Percentiles rank a stretch among this genome's conserved stretches.
Evolutionary conservation across 2,113 vertebrate genomes (phyloP).

Genomic region (Illadopsis cleaveri): DNA sequence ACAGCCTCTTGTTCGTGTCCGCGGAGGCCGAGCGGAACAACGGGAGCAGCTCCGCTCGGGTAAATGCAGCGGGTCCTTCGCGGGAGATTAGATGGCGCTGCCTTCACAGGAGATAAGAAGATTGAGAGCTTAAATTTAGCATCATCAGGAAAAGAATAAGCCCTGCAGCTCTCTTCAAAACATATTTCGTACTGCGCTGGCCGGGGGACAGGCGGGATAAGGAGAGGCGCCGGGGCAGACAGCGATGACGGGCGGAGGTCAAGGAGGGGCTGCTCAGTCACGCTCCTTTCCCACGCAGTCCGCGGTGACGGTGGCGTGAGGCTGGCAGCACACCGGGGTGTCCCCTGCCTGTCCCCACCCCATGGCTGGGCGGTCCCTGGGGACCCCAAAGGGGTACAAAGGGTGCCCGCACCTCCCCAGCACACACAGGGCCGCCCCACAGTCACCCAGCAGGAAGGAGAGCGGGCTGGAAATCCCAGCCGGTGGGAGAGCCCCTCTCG

Average conservation of each 20-base stretch:
- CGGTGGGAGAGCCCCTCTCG: neutral
- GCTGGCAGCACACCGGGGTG: neutral
- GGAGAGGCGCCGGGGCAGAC: neutral
- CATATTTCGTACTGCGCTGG: neutral
- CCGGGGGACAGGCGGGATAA: neutral
- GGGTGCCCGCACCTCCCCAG: neutral
- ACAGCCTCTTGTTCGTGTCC: neutral
- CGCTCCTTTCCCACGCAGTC: fast-evolving
- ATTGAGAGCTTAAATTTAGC: constrained; percentile 40
- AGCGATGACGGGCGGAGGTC: fast-evolving
- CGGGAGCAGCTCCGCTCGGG: neutral
- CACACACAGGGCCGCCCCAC: neutral
- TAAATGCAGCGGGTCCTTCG: neutral
- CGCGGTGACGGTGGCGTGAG: fast-evolving
- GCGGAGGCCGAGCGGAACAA: fast-evolving
- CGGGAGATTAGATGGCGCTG: constrained; percentile 31
- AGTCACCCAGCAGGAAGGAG: neutral
- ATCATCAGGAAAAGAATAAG: neutral
- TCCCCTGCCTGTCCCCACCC: neutral
- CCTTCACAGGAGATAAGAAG: neutral
- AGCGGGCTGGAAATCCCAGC: neutral
- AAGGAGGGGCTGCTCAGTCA: neutral
- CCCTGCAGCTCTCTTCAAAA: neutral
- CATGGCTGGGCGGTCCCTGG: fast-evolving
- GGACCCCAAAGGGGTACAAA: neutral